These are phyloP conservation scores for Caerostris extrusa DNA, from an alignment of 1,140 invertebrate genomes.

Conservation along the genomic window DNA sequence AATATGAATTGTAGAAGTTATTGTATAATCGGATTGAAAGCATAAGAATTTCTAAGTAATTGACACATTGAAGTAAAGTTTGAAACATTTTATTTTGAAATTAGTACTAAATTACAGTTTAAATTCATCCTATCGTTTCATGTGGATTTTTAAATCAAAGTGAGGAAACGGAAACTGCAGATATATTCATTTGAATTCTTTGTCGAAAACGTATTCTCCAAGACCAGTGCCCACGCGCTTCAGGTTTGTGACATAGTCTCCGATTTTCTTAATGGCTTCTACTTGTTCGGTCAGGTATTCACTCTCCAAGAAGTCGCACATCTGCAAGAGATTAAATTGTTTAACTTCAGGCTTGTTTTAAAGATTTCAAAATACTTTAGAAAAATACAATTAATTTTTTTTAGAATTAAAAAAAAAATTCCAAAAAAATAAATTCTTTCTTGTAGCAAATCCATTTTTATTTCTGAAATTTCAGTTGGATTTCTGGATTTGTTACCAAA, in stretches of 20 bases:
- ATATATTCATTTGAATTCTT: constrained; percentile 80
- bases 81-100: background rate
- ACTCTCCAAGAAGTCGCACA: constrained; percentile 85
- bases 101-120: background rate
- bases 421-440: too few relatives aligned
- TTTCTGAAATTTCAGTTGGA: too few relatives aligned
- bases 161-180: background rate
- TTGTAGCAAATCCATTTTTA: too few relatives aligned
- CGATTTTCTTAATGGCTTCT: constrained; percentile 85
- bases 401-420: background rate
- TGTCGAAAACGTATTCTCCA: constrained; percentile 86
- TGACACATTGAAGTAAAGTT: background rate
- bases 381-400: background rate
- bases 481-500: too few relatives aligned
- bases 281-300: constrained; percentile 86
- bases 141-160: background rate
- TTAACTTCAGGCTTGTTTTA: background rate
- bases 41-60: background rate
- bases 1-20: too few relatives aligned
- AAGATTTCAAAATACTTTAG: too few relatives aligned
- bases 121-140: background rate
- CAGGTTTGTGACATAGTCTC: constrained; percentile 84
- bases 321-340: constrained; percentile 79
- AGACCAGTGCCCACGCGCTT: constrained; percentile 85
- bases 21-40: too few relatives aligned